Base-by-base conservation (phyloP, 2,797 vertebrate genomes). In the Hemitrygon akajei region DNA sequence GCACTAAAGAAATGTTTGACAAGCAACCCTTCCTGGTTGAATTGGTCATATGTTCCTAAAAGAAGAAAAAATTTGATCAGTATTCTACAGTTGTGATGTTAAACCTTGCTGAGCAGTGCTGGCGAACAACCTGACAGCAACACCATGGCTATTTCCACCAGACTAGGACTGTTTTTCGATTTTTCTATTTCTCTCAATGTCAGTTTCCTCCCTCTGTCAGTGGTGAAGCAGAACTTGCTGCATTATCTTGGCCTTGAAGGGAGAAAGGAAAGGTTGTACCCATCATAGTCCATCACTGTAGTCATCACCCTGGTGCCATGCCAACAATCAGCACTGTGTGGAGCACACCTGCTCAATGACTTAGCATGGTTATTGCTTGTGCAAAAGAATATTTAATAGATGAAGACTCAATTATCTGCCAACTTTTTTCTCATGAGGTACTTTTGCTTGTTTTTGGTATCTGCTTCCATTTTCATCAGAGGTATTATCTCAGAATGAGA, bases 361-460 rank as follows among this genome's bases (percentile, higher is more conserved):
- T 56, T 93, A 91, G 93, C 94, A 94, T 93, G 92, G 94, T 95
- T 94, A 40, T 94, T 94, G 94, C 94, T 91, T 93, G 82, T 69
- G 81, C 94, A 94, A 95, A 94, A 93, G 71, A 60, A 94, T 79
- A 89, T 95, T 94, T 94, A 95, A 95, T 95, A 95, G 93, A 94
- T 95, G 95, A 96, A 96, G 96, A 96, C 96, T 97, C 97, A 97
- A 98, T 97, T 97, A 97, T 97, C 96, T 97, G 96, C 96, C 96
- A 96, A 94, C 95, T 96, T 96, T 96, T 94, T 95, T 97, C 97
- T 97, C 94, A 94, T 96, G 95, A 94, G 95, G 94, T 95, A 96
- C 96, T 96, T 96, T 97, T 96, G 97, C 95, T 95, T 96, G 96
- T 96, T 95, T 94, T 94, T 95, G 96, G 96, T 95, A 95, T 96